These are phyloP conservation scores for Microcebus griseorufus DNA, from an alignment of 2,113 vertebrate genomes.

Conservation along the genomic window DNA sequence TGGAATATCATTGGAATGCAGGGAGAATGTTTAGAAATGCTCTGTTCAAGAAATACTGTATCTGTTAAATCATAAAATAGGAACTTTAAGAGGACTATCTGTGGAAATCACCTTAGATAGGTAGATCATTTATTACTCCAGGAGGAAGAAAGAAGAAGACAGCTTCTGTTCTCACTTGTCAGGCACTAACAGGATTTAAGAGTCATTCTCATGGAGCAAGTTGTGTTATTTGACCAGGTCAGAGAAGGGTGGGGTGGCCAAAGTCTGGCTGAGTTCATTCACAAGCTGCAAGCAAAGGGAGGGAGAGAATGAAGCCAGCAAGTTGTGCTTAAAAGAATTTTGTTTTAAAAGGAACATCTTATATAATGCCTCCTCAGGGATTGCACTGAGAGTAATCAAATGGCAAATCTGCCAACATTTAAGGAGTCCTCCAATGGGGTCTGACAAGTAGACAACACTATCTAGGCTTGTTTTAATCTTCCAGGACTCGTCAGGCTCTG, in stretches of 20 bases:
- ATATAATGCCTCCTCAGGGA: neutral
- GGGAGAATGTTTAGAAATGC: neutral
- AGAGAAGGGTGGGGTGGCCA: fast-evolving
- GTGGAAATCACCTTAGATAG: neutral
- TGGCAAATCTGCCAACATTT: neutral
- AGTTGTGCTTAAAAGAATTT: neutral
- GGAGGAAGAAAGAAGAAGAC: neutral
- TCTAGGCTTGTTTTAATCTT: neutral
- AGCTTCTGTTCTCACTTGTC: neutral
- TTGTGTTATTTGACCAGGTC: neutral
- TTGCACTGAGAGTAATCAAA: neutral
- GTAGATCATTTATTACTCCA: slow-evolving; percentile 28
- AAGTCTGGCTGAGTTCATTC: neutral
- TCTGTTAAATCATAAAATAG: slow-evolving; percentile 9
- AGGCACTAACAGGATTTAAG: neutral
- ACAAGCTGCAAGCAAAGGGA: neutral
- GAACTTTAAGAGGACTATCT: neutral
- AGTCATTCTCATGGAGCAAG: neutral
- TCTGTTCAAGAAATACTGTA: neutral
- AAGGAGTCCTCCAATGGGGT: neutral
- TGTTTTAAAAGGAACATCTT: neutral
- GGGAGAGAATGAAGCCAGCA: neutral
- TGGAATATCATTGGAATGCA: neutral
- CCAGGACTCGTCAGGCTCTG: neutral
- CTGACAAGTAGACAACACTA: neutral